Percentiles rank a stretch among this genome's conserved stretches.
These are phyloP conservation scores for Rhinella marina DNA, from an alignment of 2,797 vertebrate species.

Conservation along the genomic window DNA sequence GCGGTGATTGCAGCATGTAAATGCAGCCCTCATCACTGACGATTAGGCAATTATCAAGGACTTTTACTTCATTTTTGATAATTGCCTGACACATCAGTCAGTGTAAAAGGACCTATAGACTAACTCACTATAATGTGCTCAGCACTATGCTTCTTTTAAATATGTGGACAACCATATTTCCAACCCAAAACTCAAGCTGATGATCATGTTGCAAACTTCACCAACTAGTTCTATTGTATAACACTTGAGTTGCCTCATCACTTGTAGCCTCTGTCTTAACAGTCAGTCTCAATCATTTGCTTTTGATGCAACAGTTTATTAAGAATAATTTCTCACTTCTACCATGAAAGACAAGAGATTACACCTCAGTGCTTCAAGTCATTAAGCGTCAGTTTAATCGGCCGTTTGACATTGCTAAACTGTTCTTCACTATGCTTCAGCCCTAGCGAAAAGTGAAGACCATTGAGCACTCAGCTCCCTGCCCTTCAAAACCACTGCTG, in stretches of 20 bases:
- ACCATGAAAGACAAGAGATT: constrained; percentile 57
- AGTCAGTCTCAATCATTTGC: constrained; percentile 48
- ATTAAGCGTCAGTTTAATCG: constrained; percentile 60
- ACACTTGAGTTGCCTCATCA: not conserved
- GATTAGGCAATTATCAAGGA: too few species aligned
- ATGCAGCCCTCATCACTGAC: too few species aligned
- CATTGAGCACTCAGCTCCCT: constrained; percentile 54
- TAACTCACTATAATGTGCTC: too few species aligned
- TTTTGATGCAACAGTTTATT: constrained; percentile 60
- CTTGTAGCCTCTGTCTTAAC: constrained; percentile 4
- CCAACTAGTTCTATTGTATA: not conserved
- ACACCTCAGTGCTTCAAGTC: constrained; percentile 61
- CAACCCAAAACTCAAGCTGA: not conserved
- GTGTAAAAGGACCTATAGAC: too few species aligned
- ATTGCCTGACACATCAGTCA: too few species aligned
- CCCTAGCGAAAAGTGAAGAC: constrained; percentile 50
- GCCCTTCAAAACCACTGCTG: constrained; percentile 57
- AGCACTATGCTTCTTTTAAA: too few species aligned
- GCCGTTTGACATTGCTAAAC: constrained; percentile 62
- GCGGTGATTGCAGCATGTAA: too few species aligned
- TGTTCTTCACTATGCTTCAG: constrained; percentile 57
- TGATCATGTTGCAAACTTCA: not conserved
- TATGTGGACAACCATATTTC: not conserved
- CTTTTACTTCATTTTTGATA: too few species aligned
- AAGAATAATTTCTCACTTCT: constrained; percentile 58